Evolutionary conservation across 1,140 invertebrate genomes (phyloP), one percentile per base, ranked within the genome.

Genomic region (Drosophila repleta): DNA sequence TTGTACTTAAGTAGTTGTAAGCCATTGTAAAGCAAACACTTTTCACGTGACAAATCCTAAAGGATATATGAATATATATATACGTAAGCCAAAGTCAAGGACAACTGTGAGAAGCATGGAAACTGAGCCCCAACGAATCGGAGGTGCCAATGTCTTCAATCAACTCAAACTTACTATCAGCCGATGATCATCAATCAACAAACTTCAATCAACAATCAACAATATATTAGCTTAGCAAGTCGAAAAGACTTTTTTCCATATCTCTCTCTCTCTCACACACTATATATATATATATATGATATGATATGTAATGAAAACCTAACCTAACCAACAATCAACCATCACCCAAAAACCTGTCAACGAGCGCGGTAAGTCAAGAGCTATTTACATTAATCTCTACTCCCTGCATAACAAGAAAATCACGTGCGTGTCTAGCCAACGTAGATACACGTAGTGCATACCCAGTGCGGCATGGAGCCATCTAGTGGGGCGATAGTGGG

Each of bases 11-110:
- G 37, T 77, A 85, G 49, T 39, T 15, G 13, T 72, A 80, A 67
- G 62, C 45, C 55, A 70, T 51, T 87, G 83, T 87, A 87, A 87
- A 81, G 83, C 83, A 87, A 87, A 87, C 83, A 87, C 83, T 87
- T 87, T 88, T 83, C 75, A 65, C 78, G 78, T 88, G 79, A 88
- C 63, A 52, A 26, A 52, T 15, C 37, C 20, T 52, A 51, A 48
- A 13, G 63, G 18, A 29, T 32, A 15, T 43, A 43, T 17, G 3
- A 41, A 17, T 41, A 43, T 17, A 43, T 15, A 43, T n/a, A 43
- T 41, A 41, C n/a, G 32, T 35, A 41, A 35, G 62, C 64, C 41
- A 63, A 64, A 39, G 71, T 74, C 69, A 85, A 79, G 75, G 74
- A 46, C 41, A 57, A 83, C 65, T 88, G 83, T 87, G 83, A 88